Conservation (phyloP, 2,888 invertebrate genomes). For the Orchesella flavescens region DNA sequence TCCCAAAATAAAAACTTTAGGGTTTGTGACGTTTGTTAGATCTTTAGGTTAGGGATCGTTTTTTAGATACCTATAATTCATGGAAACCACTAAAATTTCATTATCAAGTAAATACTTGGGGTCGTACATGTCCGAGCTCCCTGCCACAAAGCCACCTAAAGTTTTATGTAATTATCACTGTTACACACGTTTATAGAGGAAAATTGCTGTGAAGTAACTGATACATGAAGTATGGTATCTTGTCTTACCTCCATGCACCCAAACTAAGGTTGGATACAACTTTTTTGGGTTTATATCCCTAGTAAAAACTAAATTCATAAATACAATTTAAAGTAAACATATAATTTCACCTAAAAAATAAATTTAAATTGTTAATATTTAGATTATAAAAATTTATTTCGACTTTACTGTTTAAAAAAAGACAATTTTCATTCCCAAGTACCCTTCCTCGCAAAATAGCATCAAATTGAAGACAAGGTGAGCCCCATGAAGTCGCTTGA, state of each 20-base stretch:
- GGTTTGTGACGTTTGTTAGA: no score
- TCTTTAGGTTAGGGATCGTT: no score
- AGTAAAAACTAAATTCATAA: constrained; percentile 11
- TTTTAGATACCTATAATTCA: no score
- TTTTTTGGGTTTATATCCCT: background rate
- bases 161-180: no score
- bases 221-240: no score
- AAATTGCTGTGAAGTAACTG: no score
- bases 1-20: no score
- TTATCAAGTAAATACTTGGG: constrained; percentile 68
- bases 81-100: constrained; percentile 60
- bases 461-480: constrained; percentile 65
- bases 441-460: constrained; percentile 60
- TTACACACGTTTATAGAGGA: no score
- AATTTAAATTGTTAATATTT: no score
- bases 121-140: constrained; percentile 55
- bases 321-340: constrained; percentile 39
- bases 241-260: constrained; percentile 67
- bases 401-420: no score
- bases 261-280: constrained; percentile 61
- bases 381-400: no score
- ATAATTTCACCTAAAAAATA: no score
- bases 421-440: constrained; percentile 63
- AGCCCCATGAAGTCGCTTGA: constrained; percentile 6
- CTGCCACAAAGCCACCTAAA: constrained; percentile 59